phyloP scores from a whole-genome alignment of 1,140 invertebrate species.

The Drosophila watanabei region DNA sequence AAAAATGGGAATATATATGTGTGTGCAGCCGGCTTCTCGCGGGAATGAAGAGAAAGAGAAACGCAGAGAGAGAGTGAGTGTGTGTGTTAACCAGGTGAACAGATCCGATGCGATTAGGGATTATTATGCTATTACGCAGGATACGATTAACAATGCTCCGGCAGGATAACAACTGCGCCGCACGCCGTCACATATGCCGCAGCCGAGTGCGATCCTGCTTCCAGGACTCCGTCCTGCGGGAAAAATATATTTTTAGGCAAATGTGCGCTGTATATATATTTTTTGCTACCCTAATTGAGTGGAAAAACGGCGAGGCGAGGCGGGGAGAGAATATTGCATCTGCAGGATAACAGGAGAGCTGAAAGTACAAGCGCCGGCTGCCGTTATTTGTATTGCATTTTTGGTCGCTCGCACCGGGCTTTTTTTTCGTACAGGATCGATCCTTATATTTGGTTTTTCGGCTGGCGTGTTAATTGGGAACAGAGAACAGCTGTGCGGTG shows the following conservation, averaged over 20 bases:
- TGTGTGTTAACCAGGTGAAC: conserved; percentile 76
- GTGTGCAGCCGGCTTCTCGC: conserved; percentile 67
- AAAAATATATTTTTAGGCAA: conserved; percentile 66
- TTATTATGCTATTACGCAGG: conserved; percentile 84
- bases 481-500: conserved; percentile 59
- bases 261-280: conserved; percentile 52
- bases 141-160: conserved; percentile 79
- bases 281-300: conserved; percentile 84
- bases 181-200: conserved; percentile 79
- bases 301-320: conserved; percentile 54
- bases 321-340: conserved; percentile 49
- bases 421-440: conserved; percentile 25
- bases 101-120: conserved; percentile 84
- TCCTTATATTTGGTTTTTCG: background rate
- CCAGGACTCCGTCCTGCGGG: conserved; percentile 13
- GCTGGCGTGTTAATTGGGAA: conserved; percentile 69
- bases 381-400: conserved; percentile 78
- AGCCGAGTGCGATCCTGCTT: conserved; percentile 7
- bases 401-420: conserved; percentile 66
- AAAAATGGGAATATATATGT: conserved; percentile 53
- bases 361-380: conserved; percentile 55
- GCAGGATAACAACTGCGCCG: conserved; percentile 74
- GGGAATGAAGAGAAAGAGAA: conserved; percentile 4
- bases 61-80: conserved; percentile 12
- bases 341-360: conserved; percentile 44